Percentiles rank a stretch among this genome's conserved stretches.
phyloP scores from a whole-genome alignment of 2,888 invertebrate species.

The Perithous albicinctus region DNA sequence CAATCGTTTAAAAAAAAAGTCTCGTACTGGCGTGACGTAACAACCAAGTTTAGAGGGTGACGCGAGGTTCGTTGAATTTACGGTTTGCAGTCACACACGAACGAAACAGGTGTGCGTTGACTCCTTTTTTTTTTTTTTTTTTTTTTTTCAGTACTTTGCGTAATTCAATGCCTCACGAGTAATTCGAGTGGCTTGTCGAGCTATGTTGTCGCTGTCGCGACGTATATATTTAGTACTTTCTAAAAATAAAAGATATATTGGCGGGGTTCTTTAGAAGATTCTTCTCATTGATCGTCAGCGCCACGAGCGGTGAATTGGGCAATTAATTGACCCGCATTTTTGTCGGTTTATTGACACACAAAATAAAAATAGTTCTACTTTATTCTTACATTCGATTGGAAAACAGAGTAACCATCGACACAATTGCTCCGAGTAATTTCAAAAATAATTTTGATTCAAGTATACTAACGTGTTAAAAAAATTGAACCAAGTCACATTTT shows the following conservation, averaged over 20 bases:
- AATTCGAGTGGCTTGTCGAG: conserved; percentile 29
- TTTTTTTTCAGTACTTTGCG: conserved; percentile 29
- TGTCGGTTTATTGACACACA: neutral
- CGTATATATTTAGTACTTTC: conserved; percentile 28
- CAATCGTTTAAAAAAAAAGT: conserved; percentile 52
- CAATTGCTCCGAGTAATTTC: too few species aligned
- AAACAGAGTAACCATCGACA: neutral
- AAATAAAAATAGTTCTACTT: neutral
- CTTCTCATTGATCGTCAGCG: conserved; percentile 14
- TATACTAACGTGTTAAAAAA: too few species aligned
- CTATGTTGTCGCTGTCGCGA: neutral
- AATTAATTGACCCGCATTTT: conserved; percentile 31
- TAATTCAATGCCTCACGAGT: conserved; percentile 45
- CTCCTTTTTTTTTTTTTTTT: conserved; percentile 29
- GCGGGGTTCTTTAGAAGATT: neutral
- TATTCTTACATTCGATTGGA: neutral
- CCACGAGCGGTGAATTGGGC: conserved; percentile 2
- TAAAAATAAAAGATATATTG: conserved; percentile 23
- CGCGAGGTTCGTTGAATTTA: conserved; percentile 57
- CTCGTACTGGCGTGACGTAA: conserved; percentile 63
- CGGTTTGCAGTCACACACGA: conserved; percentile 8
- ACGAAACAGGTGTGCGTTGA: conserved; percentile 20
- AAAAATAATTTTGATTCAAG: too few species aligned
- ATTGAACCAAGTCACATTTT: too few species aligned
- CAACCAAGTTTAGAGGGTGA: conserved; percentile 71